Conservation (phyloP, 53 echinoderm and acorn worm genomes). For the Henricia sp. region DNA sequence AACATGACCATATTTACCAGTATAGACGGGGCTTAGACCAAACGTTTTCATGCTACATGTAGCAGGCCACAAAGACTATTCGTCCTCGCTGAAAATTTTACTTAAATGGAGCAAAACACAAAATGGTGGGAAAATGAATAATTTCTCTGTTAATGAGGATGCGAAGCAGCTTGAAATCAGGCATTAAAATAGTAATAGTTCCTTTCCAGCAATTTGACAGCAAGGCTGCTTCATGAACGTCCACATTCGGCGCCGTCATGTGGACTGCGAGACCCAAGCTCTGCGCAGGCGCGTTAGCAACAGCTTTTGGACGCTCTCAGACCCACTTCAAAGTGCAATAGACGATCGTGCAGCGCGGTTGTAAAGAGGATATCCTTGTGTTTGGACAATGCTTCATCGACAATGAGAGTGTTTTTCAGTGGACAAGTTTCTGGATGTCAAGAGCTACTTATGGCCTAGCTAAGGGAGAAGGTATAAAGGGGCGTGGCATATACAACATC, state of each 20-base stretch:
- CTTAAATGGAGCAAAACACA: background rate
- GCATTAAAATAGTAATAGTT: background rate
- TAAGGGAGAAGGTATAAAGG: no score
- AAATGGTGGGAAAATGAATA: background rate
- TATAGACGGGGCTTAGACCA: no score
- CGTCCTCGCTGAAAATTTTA: background rate
- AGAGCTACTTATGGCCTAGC: no score
- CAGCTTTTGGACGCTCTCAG: conserved; percentile 33
- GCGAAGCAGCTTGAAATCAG: background rate
- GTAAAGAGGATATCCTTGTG: conserved; percentile 4
- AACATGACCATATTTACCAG: no score
- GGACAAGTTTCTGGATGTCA: background rate
- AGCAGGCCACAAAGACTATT: no score
- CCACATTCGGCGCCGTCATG: no score
- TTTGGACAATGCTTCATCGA: conserved; percentile 12
- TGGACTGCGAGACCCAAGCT: conserved; percentile 23
- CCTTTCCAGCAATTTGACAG: background rate
- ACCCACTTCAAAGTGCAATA: background rate
- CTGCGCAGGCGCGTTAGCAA: conserved; percentile 53
- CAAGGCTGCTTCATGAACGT: no score
- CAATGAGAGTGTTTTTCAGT: background rate
- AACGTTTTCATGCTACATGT: no score
- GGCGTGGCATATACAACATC: no score
- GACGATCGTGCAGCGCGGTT: no score
- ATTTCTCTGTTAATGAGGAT: background rate